A percentile compares a stretch with the other conserved stretches of the same genome.
Evolutionary conservation across 2,888 invertebrate genomes (phyloP).

Genomic region (Metellina segmentata): DNA sequence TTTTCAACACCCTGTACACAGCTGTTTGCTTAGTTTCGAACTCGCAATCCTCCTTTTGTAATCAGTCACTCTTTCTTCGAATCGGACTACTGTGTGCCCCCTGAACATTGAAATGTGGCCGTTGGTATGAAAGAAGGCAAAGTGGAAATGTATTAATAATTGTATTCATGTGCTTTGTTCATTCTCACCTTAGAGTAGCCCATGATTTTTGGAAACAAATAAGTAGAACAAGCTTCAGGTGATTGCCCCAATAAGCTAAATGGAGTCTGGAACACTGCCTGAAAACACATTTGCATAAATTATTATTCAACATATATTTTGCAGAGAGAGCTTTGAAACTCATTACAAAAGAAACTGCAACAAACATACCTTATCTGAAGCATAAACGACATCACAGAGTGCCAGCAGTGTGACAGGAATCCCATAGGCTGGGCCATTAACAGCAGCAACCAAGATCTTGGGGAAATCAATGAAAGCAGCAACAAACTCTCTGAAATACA

Average conservation of each 20-base stretch:
- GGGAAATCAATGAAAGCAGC: constrained; percentile 91
- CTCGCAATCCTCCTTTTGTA: too few species aligned
- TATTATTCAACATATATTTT: too few species aligned
- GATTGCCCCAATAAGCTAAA: constrained; percentile 91
- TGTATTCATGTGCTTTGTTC: too few species aligned
- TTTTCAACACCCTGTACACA: too few species aligned
- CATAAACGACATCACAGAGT: constrained; percentile 93
- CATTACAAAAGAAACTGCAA: too few species aligned
- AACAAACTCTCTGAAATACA: constrained; percentile 85
- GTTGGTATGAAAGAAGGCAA: too few species aligned
- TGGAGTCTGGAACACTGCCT: constrained; percentile 94
- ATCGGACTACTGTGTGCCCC: too few species aligned
- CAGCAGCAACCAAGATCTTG: constrained; percentile 91
- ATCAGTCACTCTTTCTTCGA: too few species aligned
- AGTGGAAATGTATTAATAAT: too few species aligned
- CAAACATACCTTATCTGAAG: constrained; percentile 86
- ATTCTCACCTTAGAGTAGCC: constrained; percentile 87
- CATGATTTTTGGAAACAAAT: constrained; percentile 90
- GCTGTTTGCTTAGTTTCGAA: too few species aligned
- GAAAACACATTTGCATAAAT: not conserved
- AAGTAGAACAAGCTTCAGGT: constrained; percentile 94
- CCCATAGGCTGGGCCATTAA: constrained; percentile 97
- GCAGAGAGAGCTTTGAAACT: too few species aligned
- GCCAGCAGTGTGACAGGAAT: constrained; percentile 91
- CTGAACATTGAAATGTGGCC: too few species aligned